These are phyloP conservation scores for Antheraea yamamai DNA, from an alignment of 2,888 invertebrate species.

Conservation along the genomic window DNA sequence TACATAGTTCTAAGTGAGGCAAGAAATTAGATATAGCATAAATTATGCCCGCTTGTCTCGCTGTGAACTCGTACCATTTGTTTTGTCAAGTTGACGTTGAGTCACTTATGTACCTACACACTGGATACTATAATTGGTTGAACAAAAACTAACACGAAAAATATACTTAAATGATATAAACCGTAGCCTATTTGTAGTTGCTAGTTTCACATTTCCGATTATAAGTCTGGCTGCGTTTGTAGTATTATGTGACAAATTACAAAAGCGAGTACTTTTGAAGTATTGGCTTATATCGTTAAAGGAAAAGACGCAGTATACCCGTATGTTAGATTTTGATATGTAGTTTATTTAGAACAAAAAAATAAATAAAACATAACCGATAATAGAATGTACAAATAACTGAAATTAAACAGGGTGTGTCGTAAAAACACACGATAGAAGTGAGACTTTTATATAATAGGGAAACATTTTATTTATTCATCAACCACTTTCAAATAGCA, in stretches of 20 bases:
- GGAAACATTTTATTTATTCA: no score
- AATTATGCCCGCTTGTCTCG: neutral
- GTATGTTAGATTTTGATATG: neutral
- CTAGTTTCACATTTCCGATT: neutral
- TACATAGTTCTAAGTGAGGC: neutral
- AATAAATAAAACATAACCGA: neutral
- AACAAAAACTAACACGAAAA: neutral
- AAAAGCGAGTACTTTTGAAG: neutral
- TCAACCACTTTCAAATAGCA: no score
- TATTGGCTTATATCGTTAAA: neutral
- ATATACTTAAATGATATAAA: neutral
- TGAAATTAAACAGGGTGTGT: neutral
- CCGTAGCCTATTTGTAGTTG: neutral
- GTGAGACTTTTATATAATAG: no score
- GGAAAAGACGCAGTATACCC: neutral
- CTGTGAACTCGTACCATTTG: neutral
- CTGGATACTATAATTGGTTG: neutral
- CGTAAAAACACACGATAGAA: neutral
- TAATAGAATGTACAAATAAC: neutral
- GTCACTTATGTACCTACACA: neutral
- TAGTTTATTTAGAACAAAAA: neutral
- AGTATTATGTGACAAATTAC: neutral
- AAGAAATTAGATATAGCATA: conserved; percentile 9
- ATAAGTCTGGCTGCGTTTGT: neutral
- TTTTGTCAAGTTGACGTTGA: conserved; percentile 5